phyloP scores from a whole-genome alignment of 1,140 invertebrate species.

The Drosophila santomea region DNA sequence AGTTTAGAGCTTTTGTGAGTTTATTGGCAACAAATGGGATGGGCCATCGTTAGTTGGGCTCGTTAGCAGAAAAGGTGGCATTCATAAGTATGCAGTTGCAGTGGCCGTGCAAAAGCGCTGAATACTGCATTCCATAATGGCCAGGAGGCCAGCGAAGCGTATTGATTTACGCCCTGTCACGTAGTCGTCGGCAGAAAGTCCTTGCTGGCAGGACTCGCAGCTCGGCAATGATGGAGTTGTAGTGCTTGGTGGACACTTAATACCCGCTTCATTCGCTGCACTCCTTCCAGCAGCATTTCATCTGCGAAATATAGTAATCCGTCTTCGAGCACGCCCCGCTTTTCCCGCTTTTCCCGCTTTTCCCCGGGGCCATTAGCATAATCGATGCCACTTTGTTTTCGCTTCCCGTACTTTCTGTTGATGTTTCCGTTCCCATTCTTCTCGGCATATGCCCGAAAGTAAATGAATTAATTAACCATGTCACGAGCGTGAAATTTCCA shows the following conservation, averaged over 20 bases:
- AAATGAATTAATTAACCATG: slow-evolving; percentile 80
- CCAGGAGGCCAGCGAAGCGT: slow-evolving; percentile 46
- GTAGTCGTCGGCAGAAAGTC: slow-evolving; percentile 23
- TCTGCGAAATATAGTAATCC: slow-evolving; percentile 17
- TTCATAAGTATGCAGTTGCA: slow-evolving; percentile 45
- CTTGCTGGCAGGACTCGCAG: background rate
- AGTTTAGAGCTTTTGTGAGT: slow-evolving; percentile 41
- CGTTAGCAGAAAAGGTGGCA: slow-evolving; percentile 52
- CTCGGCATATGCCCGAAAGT: slow-evolving; percentile 50
- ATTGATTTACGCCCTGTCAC: slow-evolving; percentile 79
- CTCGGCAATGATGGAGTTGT: slow-evolving; percentile 16
- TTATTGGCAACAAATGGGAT: slow-evolving; percentile 61
- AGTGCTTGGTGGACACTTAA: slow-evolving; percentile 17
- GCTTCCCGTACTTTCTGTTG: slow-evolving; percentile 13
- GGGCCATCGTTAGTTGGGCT: slow-evolving; percentile 44
- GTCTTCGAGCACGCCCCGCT: slow-evolving; percentile 15
- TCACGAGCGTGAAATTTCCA: slow-evolving; percentile 72
- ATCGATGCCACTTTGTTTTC: slow-evolving; percentile 73
- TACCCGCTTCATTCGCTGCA: background rate
- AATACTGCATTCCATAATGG: slow-evolving; percentile 76
- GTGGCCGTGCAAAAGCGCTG: slow-evolving; percentile 36
- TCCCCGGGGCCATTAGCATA: slow-evolving; percentile 62
- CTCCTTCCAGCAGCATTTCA: slow-evolving; percentile 3
- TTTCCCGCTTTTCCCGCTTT: background rate
- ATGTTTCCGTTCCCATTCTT: slow-evolving; percentile 32